phyloP scores from a whole-genome alignment of 2,888 invertebrate genomes.

The Stenurella melanura region DNA sequence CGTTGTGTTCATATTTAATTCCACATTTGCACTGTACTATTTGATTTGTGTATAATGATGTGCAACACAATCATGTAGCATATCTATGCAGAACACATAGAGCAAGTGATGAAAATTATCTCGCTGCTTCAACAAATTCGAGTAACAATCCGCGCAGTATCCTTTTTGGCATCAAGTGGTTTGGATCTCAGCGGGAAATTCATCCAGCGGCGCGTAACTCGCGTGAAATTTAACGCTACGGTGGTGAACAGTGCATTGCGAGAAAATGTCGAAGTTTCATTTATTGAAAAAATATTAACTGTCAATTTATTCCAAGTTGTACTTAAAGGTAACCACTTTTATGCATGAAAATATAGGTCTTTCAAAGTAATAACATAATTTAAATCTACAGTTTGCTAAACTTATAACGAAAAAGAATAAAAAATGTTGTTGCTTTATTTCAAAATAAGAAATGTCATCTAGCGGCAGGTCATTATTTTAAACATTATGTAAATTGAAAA shows the following conservation, averaged over 20 bases:
- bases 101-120: slow-evolving; percentile 19
- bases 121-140: slow-evolving; percentile 18
- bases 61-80: background rate
- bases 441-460: no score
- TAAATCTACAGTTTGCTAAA: no score
- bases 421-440: no score
- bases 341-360: no score
- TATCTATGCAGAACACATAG: slow-evolving; percentile 5
- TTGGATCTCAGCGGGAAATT: slow-evolving; percentile 24
- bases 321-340: background rate
- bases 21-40: background rate
- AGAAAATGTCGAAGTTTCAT: background rate
- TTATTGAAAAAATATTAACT: background rate
- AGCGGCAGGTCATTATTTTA: background rate
- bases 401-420: no score
- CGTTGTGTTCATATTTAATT: no score
- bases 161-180: slow-evolving; percentile 23
- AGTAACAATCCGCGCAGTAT: slow-evolving; percentile 25
- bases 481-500: background rate
- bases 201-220: slow-evolving; percentile 1
- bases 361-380: no score
- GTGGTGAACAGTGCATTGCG: background rate
- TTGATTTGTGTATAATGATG: background rate
- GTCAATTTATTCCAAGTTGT: background rate
- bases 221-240: slow-evolving; percentile 17